These are phyloP conservation scores for Cynopterus brachyotis DNA, from an alignment of 2,113 vertebrate genomes.

Conservation along the genomic window DNA sequence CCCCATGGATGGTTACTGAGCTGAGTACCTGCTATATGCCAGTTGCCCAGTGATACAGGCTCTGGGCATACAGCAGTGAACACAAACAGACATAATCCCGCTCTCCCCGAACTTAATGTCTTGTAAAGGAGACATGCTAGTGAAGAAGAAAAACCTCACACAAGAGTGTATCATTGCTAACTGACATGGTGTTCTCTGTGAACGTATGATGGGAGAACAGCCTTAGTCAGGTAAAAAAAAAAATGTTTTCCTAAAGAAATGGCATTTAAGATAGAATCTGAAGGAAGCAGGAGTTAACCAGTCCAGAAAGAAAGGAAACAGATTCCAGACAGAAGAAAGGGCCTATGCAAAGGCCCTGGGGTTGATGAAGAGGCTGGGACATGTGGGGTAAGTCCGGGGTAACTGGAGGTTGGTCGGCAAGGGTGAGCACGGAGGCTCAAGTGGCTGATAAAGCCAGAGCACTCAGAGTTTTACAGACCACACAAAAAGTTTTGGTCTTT, in stretches of 20 bases:
- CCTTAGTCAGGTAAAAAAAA: background rate
- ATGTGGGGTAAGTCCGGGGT: background rate
- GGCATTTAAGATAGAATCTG: background rate
- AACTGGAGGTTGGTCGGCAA: background rate
- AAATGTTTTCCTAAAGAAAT: background rate
- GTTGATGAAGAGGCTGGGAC: background rate
- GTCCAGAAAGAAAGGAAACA: background rate
- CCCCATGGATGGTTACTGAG: background rate
- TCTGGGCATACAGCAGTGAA: background rate
- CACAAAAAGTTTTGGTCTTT: background rate
- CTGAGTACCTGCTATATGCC: background rate
- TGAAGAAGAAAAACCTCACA: background rate
- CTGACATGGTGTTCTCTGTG: background rate
- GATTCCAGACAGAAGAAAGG: background rate
- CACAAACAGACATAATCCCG: background rate
- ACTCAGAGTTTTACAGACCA: background rate
- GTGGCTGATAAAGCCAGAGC: background rate
- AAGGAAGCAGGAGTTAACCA: background rate
- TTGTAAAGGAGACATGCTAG: background rate
- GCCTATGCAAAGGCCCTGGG: background rate
- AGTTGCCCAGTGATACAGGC: background rate
- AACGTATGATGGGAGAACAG: no score
- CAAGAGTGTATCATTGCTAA: background rate
- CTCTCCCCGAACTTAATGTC: background rate
- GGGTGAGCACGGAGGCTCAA: background rate